Evolutionary conservation across 1,140 invertebrate species (phyloP).

Genomic region (Chlorops oryzae): DNA sequence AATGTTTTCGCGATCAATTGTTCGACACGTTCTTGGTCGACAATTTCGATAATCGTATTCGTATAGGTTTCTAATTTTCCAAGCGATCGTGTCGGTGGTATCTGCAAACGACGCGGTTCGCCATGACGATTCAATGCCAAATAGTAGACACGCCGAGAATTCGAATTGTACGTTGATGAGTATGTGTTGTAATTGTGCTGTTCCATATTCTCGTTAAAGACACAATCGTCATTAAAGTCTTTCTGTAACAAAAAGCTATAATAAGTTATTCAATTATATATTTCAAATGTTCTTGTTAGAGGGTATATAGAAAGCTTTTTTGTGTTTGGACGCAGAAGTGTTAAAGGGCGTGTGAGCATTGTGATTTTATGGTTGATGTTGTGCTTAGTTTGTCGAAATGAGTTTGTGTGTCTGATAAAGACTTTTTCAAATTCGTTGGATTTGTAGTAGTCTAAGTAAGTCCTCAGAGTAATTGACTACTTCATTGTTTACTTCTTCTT

Average conservation of each 20-base stretch:
- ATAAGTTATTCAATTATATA: conserved; percentile 37
- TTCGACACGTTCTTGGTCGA: conserved; percentile 53
- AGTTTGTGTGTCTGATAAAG: too few relatives aligned
- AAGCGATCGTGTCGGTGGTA: conserved; percentile 59
- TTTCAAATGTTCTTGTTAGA: conserved; percentile 7
- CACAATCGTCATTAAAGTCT: conserved; percentile 73
- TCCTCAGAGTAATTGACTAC: too few relatives aligned
- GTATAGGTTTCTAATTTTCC: conserved; percentile 68
- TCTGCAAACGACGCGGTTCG: conserved; percentile 61
- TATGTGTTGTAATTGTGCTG: conserved; percentile 81
- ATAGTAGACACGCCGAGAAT: conserved; percentile 63
- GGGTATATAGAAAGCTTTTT: neutral
- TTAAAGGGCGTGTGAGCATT: too few relatives aligned
- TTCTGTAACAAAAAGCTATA: conserved; percentile 62
- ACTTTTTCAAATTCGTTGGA: too few relatives aligned
- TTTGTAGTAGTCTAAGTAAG: too few relatives aligned
- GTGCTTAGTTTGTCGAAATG: too few relatives aligned
- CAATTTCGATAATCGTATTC: conserved; percentile 60
- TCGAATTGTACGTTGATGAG: conserved; percentile 68
- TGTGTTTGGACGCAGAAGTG: too few relatives aligned
- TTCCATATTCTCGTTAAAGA: conserved; percentile 79
- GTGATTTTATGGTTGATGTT: neutral
- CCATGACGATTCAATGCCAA: conserved; percentile 69
- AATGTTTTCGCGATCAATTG: conserved; percentile 47
- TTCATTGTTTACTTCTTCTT: too few relatives aligned